Base-by-base conservation (phyloP, 1,140 invertebrate species). In the Druon quercuslanigerum region DNA sequence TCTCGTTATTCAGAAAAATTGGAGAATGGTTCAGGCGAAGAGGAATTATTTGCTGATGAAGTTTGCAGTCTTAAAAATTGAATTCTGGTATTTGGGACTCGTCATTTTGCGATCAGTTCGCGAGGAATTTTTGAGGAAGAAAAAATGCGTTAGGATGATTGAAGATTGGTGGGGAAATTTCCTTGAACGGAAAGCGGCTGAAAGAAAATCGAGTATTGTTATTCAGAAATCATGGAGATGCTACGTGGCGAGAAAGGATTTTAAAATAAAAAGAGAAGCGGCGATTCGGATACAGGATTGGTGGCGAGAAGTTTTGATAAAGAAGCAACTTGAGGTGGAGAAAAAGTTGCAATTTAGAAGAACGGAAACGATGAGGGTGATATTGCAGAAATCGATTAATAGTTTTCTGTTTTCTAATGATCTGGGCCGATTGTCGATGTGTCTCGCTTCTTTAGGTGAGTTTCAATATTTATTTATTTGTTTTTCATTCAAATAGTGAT, bases 211-310 rank as follows among this genome's bases (percentile, higher is more conserved):
- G 0, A 73, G 76, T 3, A 79, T 81, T 5, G 73, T 74, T 20
- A 78, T 87, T 6, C 86, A 87, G n/a, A 81, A 73, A 46, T 74
- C 77, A 19, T 83, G 78, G 70, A 77, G 77, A 74, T 80, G 79
- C 40, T 72, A 70, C 3, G 50, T 16, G 74, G 17, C 20, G 16
- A 20, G 46, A 71, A 4, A 50, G 13, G 51, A 0, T 17, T n/a
- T 14, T 14, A 7, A 14, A 46, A 70, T 12, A 50, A 46, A n/a
- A 16, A 7, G 60, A 40, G 19, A 50, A n/a, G 93, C 94, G 2
- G 94, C 94, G 33, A 90, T 88, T 0, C 92, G 92, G 79, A 95
- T 96, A 78, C 95, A 95, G 92, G 90, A 94, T 16, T 79, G 91
- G n/a, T 95, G 94, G 93, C 93, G 93, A 73, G 94, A 82, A 85